A percentile compares a stretch with the other conserved stretches of the same genome.
Conservation (phyloP, 1,140 invertebrate genomes). For the Bombus impatiens region DNA sequence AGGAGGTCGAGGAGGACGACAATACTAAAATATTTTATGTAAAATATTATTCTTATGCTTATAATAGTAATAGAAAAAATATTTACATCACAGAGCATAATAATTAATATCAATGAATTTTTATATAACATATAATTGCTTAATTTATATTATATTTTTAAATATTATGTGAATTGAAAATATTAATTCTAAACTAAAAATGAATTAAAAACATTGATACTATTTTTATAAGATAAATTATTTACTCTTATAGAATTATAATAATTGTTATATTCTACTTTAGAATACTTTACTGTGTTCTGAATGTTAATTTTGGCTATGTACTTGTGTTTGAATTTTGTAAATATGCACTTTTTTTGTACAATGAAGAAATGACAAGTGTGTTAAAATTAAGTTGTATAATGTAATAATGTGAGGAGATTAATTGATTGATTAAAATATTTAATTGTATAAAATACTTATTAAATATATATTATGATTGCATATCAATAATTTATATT, state of each 20-base stretch:
- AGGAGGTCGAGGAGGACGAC: constrained; percentile 57
- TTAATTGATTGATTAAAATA: constrained; percentile 12
- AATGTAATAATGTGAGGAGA: neutral
- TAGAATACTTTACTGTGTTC: neutral
- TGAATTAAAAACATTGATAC: constrained; percentile 11
- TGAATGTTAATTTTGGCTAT: constrained; percentile 1
- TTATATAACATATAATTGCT: constrained; percentile 6
- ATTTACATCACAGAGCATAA: constrained; percentile 23
- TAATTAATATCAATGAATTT: constrained; percentile 26
- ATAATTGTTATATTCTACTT: constrained; percentile 18
- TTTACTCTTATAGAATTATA: neutral
- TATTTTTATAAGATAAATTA: constrained; percentile 10
- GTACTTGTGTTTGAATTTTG: constrained; percentile 13
- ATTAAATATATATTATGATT: constrained; percentile 2
- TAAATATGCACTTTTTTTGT: constrained; percentile 32
- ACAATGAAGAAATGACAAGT: neutral
- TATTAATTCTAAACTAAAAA: constrained; percentile 4
- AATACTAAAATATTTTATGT: constrained; percentile 48
- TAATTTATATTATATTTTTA: constrained; percentile 9
- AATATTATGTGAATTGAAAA: neutral
- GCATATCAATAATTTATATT: constrained; percentile 20
- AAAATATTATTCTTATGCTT: constrained; percentile 17
- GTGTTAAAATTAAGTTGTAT: neutral
- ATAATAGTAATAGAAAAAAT: neutral
- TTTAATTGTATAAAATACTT: constrained; percentile 29